Conservation (phyloP, 2,113 vertebrate species). For the Callipepla californica region DNA sequence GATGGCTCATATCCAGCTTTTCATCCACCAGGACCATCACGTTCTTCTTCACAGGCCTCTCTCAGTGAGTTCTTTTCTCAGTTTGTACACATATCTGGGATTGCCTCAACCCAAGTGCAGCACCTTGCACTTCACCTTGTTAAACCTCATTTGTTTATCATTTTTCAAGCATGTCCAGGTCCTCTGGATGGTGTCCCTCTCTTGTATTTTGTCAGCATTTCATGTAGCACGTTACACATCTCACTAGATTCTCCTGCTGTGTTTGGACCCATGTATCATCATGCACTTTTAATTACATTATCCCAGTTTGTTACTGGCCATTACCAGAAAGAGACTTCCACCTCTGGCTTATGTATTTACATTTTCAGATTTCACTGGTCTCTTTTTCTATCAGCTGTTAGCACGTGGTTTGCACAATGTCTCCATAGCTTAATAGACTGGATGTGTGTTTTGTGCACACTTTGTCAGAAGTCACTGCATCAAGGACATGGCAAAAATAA, state of each 20-base stretch:
- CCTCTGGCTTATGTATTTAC: background rate
- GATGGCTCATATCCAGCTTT: too few relatives aligned
- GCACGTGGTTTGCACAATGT: background rate
- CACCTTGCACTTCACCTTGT: too few relatives aligned
- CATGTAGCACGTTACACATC: background rate
- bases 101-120: too few relatives aligned
- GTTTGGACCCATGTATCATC: background rate
- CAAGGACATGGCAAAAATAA: constrained; percentile 12
- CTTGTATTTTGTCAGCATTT: background rate
- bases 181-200: too few relatives aligned
- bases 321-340: background rate
- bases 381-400: constrained; percentile 2
- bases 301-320: background rate
- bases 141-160: too few relatives aligned
- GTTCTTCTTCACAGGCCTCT: too few relatives aligned
- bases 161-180: too few relatives aligned
- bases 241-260: background rate
- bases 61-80: too few relatives aligned
- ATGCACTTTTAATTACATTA: background rate
- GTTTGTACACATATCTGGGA: too few relatives aligned
- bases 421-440: background rate
- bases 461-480: background rate
- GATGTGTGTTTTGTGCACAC: background rate
- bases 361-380: background rate
- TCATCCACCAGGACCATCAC: too few relatives aligned